These are phyloP conservation scores for Remorina albescens DNA, from an alignment of 2,797 vertebrate species.

Conservation along the genomic window DNA sequence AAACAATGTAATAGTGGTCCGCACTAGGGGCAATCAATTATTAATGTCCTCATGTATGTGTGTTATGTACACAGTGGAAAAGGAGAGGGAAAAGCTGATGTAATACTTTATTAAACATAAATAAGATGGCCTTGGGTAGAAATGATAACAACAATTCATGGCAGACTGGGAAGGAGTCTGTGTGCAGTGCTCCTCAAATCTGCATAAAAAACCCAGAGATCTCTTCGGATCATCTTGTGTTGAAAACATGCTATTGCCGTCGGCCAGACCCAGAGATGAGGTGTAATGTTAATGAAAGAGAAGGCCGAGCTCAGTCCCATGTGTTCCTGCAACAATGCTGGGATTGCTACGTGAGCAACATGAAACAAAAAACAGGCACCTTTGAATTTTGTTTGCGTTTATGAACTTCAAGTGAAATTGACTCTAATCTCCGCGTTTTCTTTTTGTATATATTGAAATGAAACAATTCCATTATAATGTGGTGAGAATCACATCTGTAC, in stretches of 20 bases:
- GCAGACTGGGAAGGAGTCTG: slow-evolving; percentile 22
- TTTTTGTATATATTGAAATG: slow-evolving; percentile 6
- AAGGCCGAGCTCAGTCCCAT: slow-evolving; percentile 45
- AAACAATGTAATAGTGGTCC: slow-evolving; percentile 37
- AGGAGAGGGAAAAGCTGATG: slow-evolving; percentile 42
- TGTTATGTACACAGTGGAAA: slow-evolving; percentile 34
- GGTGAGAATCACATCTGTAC: slow-evolving; percentile 4
- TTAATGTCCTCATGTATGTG: slow-evolving; percentile 42
- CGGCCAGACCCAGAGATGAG: slow-evolving; percentile 60
- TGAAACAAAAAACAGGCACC: slow-evolving; percentile 28
- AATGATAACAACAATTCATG: slow-evolving; percentile 34
- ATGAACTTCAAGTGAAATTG: slow-evolving; percentile 19
- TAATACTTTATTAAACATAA: slow-evolving; percentile 59
- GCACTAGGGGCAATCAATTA: slow-evolving; percentile 49
- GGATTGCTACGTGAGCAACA: background rate
- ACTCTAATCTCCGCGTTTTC: slow-evolving; percentile 23
- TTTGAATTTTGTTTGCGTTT: slow-evolving; percentile 21
- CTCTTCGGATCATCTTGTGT: slow-evolving; percentile 39
- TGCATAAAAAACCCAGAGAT: slow-evolving; percentile 55
- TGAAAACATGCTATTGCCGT: slow-evolving; percentile 52
- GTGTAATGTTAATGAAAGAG: slow-evolving; percentile 51
- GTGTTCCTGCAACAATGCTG: slow-evolving; percentile 27
- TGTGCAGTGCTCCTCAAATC: slow-evolving; percentile 33
- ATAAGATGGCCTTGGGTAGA: slow-evolving; percentile 54
- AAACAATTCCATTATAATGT: background rate